phyloP scores from a whole-genome alignment of 2,888 invertebrate species.

The Calameuta filiformis region DNA sequence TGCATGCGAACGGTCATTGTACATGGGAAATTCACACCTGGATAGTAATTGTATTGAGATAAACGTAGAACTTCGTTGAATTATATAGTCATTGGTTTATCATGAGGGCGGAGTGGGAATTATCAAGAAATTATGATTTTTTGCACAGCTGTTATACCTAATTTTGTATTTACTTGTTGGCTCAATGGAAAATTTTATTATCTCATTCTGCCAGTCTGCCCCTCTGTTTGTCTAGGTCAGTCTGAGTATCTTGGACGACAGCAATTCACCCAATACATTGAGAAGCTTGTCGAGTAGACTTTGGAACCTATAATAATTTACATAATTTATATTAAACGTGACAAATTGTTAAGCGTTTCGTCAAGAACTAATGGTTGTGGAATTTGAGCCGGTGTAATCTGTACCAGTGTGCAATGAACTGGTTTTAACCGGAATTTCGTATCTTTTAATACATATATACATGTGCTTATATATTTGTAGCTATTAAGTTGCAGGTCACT shows the following conservation, averaged over 20 bases:
- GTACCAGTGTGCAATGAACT: slow-evolving; percentile 26
- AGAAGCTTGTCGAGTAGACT: slow-evolving; percentile 27
- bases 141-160: background rate
- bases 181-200: background rate
- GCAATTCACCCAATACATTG: background rate
- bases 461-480: background rate
- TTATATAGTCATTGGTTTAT: no score
- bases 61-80: slow-evolving; percentile 22
- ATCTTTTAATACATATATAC: background rate
- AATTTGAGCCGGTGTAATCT: slow-evolving; percentile 39
- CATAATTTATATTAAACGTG: slow-evolving; percentile 17
- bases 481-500: background rate
- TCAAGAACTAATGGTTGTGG: slow-evolving; percentile 28
- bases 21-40: slow-evolving; percentile 45
- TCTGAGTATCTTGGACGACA: background rate
- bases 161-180: no score
- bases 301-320: slow-evolving; percentile 34
- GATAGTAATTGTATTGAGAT: slow-evolving; percentile 32
- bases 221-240: background rate
- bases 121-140: background rate
- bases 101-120: background rate
- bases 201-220: background rate
- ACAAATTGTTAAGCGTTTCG: slow-evolving; percentile 9
- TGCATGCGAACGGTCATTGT: slow-evolving; percentile 15
- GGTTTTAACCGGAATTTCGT: slow-evolving; percentile 35